These are phyloP conservation scores for Scartelaos histophorus DNA, from an alignment of 2,113 vertebrate genomes.

Conservation along the genomic window DNA sequence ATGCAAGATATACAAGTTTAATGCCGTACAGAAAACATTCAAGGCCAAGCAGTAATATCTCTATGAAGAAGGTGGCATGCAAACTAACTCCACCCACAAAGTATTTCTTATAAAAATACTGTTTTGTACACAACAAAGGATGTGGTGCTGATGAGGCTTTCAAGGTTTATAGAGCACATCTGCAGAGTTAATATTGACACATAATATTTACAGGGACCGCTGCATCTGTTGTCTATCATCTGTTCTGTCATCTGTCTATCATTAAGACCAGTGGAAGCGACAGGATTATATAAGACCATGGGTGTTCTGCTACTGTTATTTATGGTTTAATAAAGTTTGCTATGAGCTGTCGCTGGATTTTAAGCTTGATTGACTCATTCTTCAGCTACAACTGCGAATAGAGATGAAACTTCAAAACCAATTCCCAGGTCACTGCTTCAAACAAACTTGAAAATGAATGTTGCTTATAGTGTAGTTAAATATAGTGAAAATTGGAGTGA, in stretches of 20 bases:
- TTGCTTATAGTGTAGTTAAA: not conserved
- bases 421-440: not conserved
- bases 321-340: conserved; percentile 2
- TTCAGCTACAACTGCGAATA: not conserved
- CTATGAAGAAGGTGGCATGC: no score
- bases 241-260: not conserved
- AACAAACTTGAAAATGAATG: not conserved
- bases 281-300: not conserved
- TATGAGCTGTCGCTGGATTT: not conserved
- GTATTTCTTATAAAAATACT: no score
- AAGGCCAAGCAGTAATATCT: no score
- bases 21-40: no score
- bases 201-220: not conserved
- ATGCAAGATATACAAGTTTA: no score
- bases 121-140: not conserved
- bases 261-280: not conserved
- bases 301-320: not conserved
- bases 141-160: not conserved
- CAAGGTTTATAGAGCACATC: not conserved
- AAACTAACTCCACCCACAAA: no score
- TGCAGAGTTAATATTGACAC: not conserved
- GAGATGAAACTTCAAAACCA: not conserved
- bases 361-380: not conserved
- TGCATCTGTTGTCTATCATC: not conserved
- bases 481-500: no score